These are phyloP conservation scores for Octodon degus DNA, from an alignment of 2,113 vertebrate species.

Conservation along the genomic window DNA sequence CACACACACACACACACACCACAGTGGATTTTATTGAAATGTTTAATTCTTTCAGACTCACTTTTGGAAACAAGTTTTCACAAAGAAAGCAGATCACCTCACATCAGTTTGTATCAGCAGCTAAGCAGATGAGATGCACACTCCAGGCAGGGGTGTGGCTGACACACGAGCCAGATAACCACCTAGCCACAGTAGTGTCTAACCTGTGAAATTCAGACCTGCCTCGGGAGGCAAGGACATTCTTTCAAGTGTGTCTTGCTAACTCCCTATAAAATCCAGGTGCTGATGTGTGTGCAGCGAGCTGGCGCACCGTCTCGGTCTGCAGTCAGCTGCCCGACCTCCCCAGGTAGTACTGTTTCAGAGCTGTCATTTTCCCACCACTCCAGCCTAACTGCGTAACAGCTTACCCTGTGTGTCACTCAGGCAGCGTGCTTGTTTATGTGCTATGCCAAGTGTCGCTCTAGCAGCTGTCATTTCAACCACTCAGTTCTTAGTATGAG, in stretches of 20 bases:
- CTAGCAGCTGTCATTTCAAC: background rate
- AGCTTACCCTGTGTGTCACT: no score
- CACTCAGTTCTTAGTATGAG: background rate
- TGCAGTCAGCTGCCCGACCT: background rate
- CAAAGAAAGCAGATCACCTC: background rate
- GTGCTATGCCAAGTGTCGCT: background rate
- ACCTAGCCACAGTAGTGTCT: background rate
- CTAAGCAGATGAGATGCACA: background rate
- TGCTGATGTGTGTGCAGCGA: background rate
- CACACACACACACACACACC: no score
- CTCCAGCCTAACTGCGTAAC: background rate
- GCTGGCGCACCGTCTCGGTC: background rate
- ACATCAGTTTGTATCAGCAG: background rate
- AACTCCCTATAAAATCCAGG: background rate
- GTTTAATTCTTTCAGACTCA: constrained; percentile 39
- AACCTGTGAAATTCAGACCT: background rate
- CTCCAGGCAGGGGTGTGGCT: background rate
- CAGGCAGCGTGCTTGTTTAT: background rate
- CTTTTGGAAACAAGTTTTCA: constrained; percentile 25
- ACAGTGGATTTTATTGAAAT: background rate
- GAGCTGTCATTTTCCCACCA: background rate
- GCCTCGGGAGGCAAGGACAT: background rate
- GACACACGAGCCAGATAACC: background rate
- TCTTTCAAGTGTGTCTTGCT: background rate
- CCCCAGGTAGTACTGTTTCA: background rate